Evolutionary conservation across 2,888 invertebrate species (phyloP), one percentile per base, ranked within the genome.

Genomic region (Cactoblastis cactorum): DNA sequence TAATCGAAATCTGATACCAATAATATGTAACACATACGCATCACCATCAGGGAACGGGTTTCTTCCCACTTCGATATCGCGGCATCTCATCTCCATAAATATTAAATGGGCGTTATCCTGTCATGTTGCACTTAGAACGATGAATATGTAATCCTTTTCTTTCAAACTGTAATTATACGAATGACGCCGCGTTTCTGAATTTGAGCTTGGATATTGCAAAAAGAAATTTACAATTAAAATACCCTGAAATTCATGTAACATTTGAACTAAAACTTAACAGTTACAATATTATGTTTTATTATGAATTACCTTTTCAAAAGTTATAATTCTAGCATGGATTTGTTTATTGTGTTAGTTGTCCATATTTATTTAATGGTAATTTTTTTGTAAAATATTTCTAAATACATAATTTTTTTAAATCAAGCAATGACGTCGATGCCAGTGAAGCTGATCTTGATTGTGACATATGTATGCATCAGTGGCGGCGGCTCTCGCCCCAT

Each of bases 391-490:
- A 22, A 22, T 22, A 22, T 5, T 22, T 22, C 3, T 3, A 22
- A 22, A 3, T 5, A 4, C 22, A 28, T 8, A 28, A 9, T 28
- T 22, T 22, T 28, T 28, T 4, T 6, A 28, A 3, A 28, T 28
- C 28, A 28, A 6, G 28, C 28, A 28, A 8, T 28, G 8, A 28
- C 4, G n/a, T n/a, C 9, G 8, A 9, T 28, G 3, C 5, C 8
- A 28, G 1, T 32, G 11, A 14, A 32, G 9, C 9, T 59, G 66
- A 74, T 77, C 74, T 67, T 70, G 77, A 79, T 83, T 80, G 82
- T 79, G 83, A 85, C 85, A 84, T 83, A 80, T 80, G 74, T 72
- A 76, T 67, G 74, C 77, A 72, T 74, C 72, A 69, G 68, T 70
- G 69, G 69, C 75, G 76, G 72, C 76, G 74, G 71, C 73, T 71